Evolutionary conservation across 2,113 vertebrate genomes (phyloP).

Genomic region (Leucoraja erinaceus): DNA sequence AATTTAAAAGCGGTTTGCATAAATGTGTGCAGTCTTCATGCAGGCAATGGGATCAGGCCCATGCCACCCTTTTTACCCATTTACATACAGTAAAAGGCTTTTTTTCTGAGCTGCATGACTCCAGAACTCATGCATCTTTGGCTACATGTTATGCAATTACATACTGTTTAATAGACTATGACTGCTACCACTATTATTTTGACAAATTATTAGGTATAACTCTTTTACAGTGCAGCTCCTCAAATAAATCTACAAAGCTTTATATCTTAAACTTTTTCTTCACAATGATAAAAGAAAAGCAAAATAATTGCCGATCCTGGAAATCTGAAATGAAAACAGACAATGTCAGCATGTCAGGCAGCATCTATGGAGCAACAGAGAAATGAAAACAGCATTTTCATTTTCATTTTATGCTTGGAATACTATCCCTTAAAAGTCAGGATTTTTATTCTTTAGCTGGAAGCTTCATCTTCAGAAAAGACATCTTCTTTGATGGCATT

Average conservation of each 20-base stretch:
- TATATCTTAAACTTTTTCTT: background rate
- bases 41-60: too few species aligned
- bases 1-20: background rate
- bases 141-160: background rate
- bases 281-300: background rate
- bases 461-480: background rate
- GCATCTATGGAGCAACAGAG: too few species aligned
- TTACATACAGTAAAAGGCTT: too few species aligned
- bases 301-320: too few species aligned
- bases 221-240: background rate
- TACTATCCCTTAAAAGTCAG: background rate
- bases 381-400: background rate
- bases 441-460: background rate
- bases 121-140: background rate
- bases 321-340: too few species aligned
- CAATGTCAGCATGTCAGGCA: too few species aligned
- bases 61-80: too few species aligned
- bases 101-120: too few species aligned
- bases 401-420: background rate
- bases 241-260: slow-evolving; percentile 15
- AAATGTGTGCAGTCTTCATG: too few species aligned
- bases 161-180: background rate
- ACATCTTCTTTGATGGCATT: background rate
- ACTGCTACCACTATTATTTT: background rate
- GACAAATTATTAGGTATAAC: background rate